Evolutionary conservation across 2,888 invertebrate species (phyloP), one percentile per base, ranked within the genome.

Genomic region (Orthonychiurus folsomi): DNA sequence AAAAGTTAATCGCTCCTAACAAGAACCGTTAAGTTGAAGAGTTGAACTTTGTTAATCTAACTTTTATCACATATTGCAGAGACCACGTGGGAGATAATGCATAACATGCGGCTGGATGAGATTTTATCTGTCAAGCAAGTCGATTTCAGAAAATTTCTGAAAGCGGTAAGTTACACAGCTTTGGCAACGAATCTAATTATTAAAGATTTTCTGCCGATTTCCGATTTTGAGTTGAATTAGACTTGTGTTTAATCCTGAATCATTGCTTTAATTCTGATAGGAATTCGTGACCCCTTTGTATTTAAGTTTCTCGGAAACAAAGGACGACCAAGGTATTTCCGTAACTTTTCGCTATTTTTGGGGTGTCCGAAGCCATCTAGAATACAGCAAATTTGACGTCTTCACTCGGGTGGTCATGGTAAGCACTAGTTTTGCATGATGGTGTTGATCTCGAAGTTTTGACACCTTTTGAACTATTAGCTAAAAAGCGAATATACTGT

Each of bases 91-190:
- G n/a, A n/a, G n/a, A n/a, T n/a, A n/a, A n/a, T n/a, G n/a, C n/a
- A n/a, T n/a, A n/a, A n/a, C n/a, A n/a, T n/a, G n/a, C n/a, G n/a
- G 26, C 5, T 57, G 3, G 27, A 57, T 47, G 20, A 21, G 20
- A 2, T 37, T 3, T 2, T 57, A 9, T 5, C 26, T 3, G 20
- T 57, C 20, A 47, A 28, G 3, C n/a, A 50, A 23, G 26, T n/a
- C 3, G 59, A 59, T 20, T 59, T 59, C 12, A n/a, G 12, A 20
- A 59, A 59, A 50, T 59, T 59, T 26, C 5, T 50, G 50, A 59
- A 59, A 59, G 20, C 59, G 24, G 59, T 59, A 48, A 48, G 59
- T 3, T 12, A n/a, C n/a, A n/a, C n/a, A 20, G 3, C 21, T 15
- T 37, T 37, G 15, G 9, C 37, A 5, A 9, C 37, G 37, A 37